These are phyloP conservation scores for Cynocephalus volans DNA, from an alignment of 2,113 vertebrate genomes.

Conservation along the genomic window DNA sequence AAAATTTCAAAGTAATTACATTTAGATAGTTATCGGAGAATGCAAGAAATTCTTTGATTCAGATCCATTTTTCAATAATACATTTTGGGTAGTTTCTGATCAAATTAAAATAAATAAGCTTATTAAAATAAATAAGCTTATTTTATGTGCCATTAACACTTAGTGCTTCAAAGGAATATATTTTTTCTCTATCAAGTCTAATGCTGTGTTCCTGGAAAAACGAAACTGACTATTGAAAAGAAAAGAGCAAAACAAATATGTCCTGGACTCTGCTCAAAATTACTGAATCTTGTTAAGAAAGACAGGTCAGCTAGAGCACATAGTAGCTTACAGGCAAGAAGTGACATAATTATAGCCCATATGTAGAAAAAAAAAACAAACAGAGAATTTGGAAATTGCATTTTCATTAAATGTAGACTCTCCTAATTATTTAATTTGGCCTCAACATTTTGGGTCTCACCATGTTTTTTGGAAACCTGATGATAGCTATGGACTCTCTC, in stretches of 20 bases:
- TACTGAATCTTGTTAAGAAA: neutral
- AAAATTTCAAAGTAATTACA: neutral
- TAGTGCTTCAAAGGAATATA: neutral
- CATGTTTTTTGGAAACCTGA: neutral
- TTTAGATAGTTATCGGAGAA: neutral
- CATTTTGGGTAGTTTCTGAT: constrained; percentile 28
- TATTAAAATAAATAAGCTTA: constrained; percentile 20
- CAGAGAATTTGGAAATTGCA: neutral
- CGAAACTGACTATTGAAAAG: neutral
- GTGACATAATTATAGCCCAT: neutral
- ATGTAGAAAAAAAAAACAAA: neutral
- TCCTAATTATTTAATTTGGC: neutral
- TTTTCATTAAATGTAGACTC: neutral
- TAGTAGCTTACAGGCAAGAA: neutral
- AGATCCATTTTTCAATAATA: neutral
- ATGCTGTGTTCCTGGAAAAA: neutral
- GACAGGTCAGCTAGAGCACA: neutral
- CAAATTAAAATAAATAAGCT: constrained; percentile 21
- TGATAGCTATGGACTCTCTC: neutral
- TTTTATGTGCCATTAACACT: neutral
- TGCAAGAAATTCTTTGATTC: neutral
- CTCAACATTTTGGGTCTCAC: neutral
- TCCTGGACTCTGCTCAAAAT: neutral
- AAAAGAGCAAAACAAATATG: constrained; percentile 33
- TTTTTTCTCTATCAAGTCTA: neutral